Evolutionary conservation across 1,140 invertebrate species (phyloP).

Genomic region (Heliconius nattereri): DNA sequence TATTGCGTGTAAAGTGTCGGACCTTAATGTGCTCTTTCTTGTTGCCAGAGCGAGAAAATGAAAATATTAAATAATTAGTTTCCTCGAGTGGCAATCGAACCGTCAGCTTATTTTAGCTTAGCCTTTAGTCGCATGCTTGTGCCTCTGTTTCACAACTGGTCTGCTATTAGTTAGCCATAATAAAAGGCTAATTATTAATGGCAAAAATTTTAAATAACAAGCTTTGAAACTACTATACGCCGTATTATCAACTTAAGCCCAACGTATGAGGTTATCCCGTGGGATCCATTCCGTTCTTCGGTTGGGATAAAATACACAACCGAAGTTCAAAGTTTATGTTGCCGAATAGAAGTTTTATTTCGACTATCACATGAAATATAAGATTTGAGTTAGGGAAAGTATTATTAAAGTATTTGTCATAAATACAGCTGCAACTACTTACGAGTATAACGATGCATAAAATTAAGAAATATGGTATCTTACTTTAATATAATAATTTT

Average conservation of each 20-base stretch:
- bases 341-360: background rate
- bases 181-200: background rate
- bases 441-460: too few relatives aligned
- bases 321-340: background rate
- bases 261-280: background rate
- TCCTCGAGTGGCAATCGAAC: too few relatives aligned
- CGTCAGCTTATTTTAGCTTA: too few relatives aligned
- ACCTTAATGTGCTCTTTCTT: too few relatives aligned
- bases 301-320: conserved; percentile 5
- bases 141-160: too few relatives aligned
- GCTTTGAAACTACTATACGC: background rate
- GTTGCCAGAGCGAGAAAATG: too few relatives aligned
- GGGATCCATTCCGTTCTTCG: conserved; percentile 9
- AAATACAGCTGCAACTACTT: background rate
- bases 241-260: background rate
- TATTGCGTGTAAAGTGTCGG: too few relatives aligned
- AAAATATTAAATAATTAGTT: too few relatives aligned
- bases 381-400: background rate
- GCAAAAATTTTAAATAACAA: background rate
- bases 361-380: background rate
- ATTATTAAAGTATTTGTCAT: background rate
- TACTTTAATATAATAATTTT: too few relatives aligned
- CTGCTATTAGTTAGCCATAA: background rate
- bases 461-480: too few relatives aligned
- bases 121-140: too few relatives aligned